A percentile compares a stretch with the other conserved stretches of the same genome.
phyloP scores from a whole-genome alignment of 2,888 invertebrate genomes.

The Microplitis manilae region DNA sequence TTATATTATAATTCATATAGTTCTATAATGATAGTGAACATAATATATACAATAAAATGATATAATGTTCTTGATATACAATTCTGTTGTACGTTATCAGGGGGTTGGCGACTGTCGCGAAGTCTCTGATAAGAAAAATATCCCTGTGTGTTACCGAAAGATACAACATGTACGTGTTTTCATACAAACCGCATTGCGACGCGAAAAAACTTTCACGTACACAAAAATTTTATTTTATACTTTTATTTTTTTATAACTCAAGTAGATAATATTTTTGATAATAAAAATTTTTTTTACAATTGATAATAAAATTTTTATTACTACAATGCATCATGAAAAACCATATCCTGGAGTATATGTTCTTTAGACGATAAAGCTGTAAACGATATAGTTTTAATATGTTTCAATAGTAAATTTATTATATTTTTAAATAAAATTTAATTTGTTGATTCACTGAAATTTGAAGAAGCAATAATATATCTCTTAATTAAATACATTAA shows the following conservation, averaged over 20 bases:
- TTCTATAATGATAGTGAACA: no score
- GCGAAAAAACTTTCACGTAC: background rate
- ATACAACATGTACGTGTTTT: conserved; percentile 32
- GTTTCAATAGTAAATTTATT: no score
- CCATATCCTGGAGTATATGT: no score
- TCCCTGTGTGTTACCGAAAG: conserved; percentile 13
- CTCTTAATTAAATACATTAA: no score
- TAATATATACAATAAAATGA: background rate
- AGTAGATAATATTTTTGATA: conserved; percentile 5
- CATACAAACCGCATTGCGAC: conserved; percentile 29
- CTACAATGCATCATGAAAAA: no score
- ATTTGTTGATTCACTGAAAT: no score
- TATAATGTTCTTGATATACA: background rate
- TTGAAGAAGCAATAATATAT: no score
- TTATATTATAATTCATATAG: background rate
- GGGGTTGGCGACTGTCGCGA: background rate
- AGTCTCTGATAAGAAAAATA: conserved; percentile 25
- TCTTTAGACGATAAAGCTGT: no score
- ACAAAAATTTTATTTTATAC: background rate
- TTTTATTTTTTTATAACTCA: background rate
- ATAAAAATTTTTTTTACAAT: background rate
- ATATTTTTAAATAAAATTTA: no score
- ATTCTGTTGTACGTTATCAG: background rate
- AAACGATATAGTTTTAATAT: no score
- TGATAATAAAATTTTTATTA: no score